Evolutionary conservation across 1,140 invertebrate genomes (phyloP).

Genomic region (Lepidurus couesii): DNA sequence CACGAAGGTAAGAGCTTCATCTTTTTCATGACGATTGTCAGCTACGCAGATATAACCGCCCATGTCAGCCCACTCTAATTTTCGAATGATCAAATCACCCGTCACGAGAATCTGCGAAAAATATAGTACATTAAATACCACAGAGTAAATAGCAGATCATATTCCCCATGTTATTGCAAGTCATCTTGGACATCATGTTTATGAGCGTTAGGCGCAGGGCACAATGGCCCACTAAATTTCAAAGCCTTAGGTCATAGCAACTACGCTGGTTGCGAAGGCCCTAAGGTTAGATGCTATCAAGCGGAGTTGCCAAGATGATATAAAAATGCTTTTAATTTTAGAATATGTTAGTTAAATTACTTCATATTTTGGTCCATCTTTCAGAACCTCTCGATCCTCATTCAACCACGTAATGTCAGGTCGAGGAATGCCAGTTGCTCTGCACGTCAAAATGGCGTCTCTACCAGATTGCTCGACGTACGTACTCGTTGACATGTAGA

Average conservation of each 20-base stretch:
- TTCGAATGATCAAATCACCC: slow-evolving; percentile 33
- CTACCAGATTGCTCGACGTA: slow-evolving; percentile 44
- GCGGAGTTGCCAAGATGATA: too few species aligned
- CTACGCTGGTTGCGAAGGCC: too few species aligned
- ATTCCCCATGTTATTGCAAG: neutral
- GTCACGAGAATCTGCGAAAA: slow-evolving; percentile 17
- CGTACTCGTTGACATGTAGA: slow-evolving; percentile 45
- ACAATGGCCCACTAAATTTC: too few species aligned
- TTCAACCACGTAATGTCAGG: slow-evolving; percentile 44
- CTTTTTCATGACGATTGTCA: slow-evolving; percentile 28
- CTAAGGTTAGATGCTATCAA: too few species aligned
- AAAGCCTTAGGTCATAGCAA: too few species aligned
- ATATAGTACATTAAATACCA: neutral
- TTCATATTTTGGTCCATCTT: slow-evolving; percentile 19
- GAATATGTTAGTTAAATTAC: neutral
- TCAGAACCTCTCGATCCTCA: slow-evolving; percentile 24
- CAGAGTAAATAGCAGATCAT: neutral
- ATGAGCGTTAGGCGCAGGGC: too few species aligned
- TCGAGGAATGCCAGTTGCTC: slow-evolving; percentile 42
- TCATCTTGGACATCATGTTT: neutral
- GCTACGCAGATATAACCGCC: slow-evolving; percentile 32
- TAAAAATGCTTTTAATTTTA: neutral
- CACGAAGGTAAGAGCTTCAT: slow-evolving; percentile 32
- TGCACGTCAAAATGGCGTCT: slow-evolving; percentile 44
- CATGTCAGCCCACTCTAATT: slow-evolving; percentile 35